Conservation (phyloP, 2,797 vertebrate genomes). For the Channa striata region DNA sequence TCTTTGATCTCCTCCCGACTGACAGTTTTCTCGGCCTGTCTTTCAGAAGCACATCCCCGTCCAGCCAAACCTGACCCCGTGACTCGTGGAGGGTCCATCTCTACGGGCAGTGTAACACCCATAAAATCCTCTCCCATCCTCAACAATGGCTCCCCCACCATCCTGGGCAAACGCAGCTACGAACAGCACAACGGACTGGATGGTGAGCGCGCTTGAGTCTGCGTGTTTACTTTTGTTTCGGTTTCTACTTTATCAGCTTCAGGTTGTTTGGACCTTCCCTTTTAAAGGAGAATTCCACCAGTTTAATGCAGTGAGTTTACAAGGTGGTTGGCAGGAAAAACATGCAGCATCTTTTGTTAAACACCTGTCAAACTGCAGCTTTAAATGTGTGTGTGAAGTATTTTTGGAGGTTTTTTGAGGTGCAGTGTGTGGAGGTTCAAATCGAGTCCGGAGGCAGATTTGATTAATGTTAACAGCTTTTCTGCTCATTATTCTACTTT, state of each 20-base stretch:
- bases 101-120: constrained; percentile 90
- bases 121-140: constrained; percentile 94
- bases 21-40: not conserved
- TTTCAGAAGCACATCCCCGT: constrained; percentile 93
- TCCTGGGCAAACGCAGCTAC: constrained; percentile 96
- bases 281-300: not conserved
- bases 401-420: no score
- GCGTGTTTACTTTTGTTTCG: not conserved
- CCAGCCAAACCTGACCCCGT: constrained; percentile 90
- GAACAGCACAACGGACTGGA: constrained; percentile 98
- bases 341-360: no score
- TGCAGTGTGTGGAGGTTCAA: not conserved
- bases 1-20: not conserved
- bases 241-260: not conserved
- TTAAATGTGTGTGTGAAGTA: no score
- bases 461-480: no score
- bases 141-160: constrained; percentile 97
- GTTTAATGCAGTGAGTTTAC: not conserved
- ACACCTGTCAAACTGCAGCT: no score
- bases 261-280: not conserved
- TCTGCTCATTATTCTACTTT: not conserved
- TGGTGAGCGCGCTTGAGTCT: constrained; percentile 77
- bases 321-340: not conserved
- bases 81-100: constrained; percentile 85
- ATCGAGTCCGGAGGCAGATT: not conserved